A percentile compares a stretch with the other conserved stretches of the same genome.
phyloP scores from a whole-genome alignment of 2,113 vertebrate genomes.

The Lathamus discolor region DNA sequence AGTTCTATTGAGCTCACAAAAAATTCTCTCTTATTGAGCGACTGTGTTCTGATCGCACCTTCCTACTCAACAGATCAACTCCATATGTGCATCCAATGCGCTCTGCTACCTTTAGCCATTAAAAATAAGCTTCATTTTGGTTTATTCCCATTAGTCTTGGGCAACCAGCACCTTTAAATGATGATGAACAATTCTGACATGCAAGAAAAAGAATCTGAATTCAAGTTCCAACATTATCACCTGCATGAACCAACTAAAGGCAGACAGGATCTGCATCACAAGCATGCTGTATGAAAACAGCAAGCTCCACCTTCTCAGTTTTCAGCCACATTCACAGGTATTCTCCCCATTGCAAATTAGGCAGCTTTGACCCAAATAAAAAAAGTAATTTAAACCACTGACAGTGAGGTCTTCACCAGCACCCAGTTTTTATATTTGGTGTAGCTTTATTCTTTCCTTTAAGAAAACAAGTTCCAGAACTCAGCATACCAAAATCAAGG shows the following conservation, averaged over 20 bases:
- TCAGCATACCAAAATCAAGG: background rate
- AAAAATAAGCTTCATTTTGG: slow-evolving; percentile 31
- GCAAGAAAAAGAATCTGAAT: background rate
- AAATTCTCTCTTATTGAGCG: slow-evolving; percentile 18
- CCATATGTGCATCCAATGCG: slow-evolving; percentile 33
- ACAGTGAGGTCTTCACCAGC: background rate
- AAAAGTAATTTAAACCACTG: background rate
- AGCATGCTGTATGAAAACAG: background rate
- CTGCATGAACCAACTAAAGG: background rate
- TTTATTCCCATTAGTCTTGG: slow-evolving; percentile 15
- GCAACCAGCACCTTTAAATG: background rate
- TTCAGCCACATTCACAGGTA: background rate
- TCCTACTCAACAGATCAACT: slow-evolving; percentile 65
- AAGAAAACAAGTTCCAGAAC: background rate
- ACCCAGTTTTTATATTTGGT: background rate
- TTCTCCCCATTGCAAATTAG: background rate
- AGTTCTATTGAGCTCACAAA: slow-evolving; percentile 2
- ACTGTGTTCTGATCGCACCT: slow-evolving; percentile 55
- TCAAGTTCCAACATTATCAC: background rate
- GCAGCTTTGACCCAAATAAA: background rate
- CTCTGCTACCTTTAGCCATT: slow-evolving; percentile 38
- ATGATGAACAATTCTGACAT: background rate
- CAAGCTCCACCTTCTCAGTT: background rate
- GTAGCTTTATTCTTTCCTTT: background rate
- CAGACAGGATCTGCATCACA: background rate